Conservation (phyloP, 2,888 invertebrate species). For the Eremobia ochroleuca region DNA sequence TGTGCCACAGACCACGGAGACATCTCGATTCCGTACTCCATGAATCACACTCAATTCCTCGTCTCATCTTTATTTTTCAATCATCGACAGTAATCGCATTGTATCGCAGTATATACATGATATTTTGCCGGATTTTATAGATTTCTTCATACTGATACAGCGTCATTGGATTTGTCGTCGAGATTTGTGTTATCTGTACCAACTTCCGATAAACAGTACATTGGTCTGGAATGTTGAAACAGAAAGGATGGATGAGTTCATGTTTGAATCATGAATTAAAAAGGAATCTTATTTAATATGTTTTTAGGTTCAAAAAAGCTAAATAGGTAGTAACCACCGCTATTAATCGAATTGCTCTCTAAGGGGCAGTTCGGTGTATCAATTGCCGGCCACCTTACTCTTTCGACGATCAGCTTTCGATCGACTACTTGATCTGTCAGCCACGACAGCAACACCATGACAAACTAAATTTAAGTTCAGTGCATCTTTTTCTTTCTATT, state of each 20-base stretch:
- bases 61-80: neutral
- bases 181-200: slow-evolving; percentile 36
- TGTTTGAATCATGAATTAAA: slow-evolving; percentile 21
- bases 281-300: neutral
- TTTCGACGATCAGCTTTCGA: neutral
- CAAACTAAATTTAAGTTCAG: too few relatives aligned
- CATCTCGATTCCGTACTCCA: neutral
- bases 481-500: too few relatives aligned
- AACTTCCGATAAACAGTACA: slow-evolving; percentile 29
- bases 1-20: too few relatives aligned
- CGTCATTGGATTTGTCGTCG: slow-evolving; percentile 39
- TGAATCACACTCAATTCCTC: too few relatives aligned
- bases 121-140: neutral
- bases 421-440: neutral
- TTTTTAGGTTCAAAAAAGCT: neutral
- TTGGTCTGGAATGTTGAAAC: slow-evolving; percentile 13
- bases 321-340: neutral
- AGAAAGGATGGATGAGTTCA: neutral
- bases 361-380: neutral
- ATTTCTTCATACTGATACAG: slow-evolving; percentile 34
- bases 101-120: neutral
- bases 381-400: neutral
- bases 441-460: too few relatives aligned
- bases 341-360: neutral
- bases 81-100: neutral